A percentile compares a stretch with the other conserved stretches of the same genome.
These are phyloP conservation scores for Phaedon cochleariae DNA, from an alignment of 2,888 invertebrate species.

Conservation along the genomic window DNA sequence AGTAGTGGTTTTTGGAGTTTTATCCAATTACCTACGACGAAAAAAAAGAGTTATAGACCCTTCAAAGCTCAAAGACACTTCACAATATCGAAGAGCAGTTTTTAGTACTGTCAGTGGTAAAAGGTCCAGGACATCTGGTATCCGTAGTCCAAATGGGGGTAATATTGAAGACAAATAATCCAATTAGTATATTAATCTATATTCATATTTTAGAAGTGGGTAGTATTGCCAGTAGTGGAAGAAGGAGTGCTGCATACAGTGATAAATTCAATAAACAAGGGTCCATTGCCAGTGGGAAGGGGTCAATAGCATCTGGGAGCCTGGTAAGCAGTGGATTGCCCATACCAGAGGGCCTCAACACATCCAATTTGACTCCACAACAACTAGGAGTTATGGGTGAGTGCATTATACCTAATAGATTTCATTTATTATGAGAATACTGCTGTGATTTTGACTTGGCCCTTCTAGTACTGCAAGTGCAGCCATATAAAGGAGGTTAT, in stretches of 20 bases:
- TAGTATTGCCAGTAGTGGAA: constrained; percentile 73
- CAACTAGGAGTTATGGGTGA: constrained; percentile 91
- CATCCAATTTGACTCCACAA: constrained; percentile 78
- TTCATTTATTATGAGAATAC: too few relatives aligned
- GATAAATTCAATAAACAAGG: constrained; percentile 60
- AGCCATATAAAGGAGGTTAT: too few relatives aligned
- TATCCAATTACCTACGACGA: constrained; percentile 82
- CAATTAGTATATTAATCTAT: background rate
- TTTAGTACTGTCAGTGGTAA: constrained; percentile 63
- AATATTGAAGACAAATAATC: constrained; percentile 21
- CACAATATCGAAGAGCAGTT: constrained; percentile 66
- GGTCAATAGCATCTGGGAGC: constrained; percentile 75
- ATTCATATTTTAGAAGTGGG: constrained; percentile 63
- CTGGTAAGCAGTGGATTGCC: constrained; percentile 63
- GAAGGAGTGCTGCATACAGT: constrained; percentile 66
- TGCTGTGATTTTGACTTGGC: too few relatives aligned
- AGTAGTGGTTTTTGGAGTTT: constrained; percentile 80
- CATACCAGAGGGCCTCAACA: constrained; percentile 42
- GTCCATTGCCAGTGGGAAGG: constrained; percentile 67
- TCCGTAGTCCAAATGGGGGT: constrained; percentile 76
- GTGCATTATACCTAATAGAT: constrained; percentile 52
- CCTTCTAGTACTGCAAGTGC: too few relatives aligned
- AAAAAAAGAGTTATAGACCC: constrained; percentile 72
- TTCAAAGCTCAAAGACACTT: constrained; percentile 31
- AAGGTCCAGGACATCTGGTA: constrained; percentile 68